Evolutionary conservation across 2,888 invertebrate genomes (phyloP).

Genomic region (Elegia similella): DNA sequence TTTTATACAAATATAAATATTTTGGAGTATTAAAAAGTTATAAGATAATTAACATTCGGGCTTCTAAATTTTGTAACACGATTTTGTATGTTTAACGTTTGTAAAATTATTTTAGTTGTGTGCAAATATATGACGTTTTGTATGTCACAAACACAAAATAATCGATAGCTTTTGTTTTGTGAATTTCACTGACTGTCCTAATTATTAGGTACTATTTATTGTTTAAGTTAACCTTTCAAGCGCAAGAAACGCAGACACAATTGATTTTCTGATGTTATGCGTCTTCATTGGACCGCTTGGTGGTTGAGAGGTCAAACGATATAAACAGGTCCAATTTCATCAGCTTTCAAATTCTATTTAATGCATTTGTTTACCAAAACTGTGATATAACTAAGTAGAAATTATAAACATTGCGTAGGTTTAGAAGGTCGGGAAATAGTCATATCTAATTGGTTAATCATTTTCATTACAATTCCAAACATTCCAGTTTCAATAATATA

Average conservation of each 20-base stretch:
- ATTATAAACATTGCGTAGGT: conserved; percentile 54
- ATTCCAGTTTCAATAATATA: conserved; percentile 29
- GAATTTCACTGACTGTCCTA: conserved; percentile 3
- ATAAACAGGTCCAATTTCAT: conserved; percentile 3
- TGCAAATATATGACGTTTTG: background rate
- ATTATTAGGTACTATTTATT: background rate
- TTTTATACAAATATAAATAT: conserved; percentile 10
- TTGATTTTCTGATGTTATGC: too few species aligned
- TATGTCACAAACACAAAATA: conserved; percentile 11
- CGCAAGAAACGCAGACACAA: too few species aligned
- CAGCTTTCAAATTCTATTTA: conserved; percentile 24
- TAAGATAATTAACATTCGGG: conserved; percentile 3
- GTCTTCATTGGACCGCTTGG: too few species aligned
- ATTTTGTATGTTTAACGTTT: conserved; percentile 7
- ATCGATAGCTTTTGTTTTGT: background rate
- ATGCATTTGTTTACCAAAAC: conserved; percentile 73
- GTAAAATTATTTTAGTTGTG: background rate
- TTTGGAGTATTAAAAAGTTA: conserved; percentile 6
- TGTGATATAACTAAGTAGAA: conserved; percentile 67
- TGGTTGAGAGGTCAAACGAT: too few species aligned
- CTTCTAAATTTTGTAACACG: conserved; percentile 6
- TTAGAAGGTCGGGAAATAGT: conserved; percentile 23
- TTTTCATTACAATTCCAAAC: conserved; percentile 24
- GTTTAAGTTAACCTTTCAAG: conserved; percentile 23
- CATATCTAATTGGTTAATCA: conserved; percentile 3